phyloP scores from a whole-genome alignment of 2,113 vertebrate genomes.

The Datnioides undecimradiatus region DNA sequence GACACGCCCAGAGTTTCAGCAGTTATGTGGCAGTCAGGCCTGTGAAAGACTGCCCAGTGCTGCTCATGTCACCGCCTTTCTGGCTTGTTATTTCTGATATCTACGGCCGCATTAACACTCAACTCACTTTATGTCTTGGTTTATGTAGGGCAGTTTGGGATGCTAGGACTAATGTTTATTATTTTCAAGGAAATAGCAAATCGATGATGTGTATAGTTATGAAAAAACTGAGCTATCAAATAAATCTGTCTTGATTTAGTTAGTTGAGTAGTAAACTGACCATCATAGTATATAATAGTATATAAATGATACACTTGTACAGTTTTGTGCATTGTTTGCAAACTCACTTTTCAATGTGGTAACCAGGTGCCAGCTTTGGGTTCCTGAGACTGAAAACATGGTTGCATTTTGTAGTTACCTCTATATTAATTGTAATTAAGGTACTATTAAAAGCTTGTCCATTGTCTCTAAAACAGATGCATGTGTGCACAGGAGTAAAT shows the following conservation, averaged over 20 bases:
- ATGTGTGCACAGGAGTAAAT: too few species aligned
- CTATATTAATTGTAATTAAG: too few species aligned
- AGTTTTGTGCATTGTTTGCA: too few species aligned
- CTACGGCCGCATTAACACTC: background rate
- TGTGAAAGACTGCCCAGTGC: slow-evolving; percentile 45
- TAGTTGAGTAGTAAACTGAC: background rate
- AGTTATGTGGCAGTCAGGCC: slow-evolving; percentile 61
- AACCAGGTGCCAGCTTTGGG: too few species aligned
- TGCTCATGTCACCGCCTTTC: slow-evolving; percentile 45
- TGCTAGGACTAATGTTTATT: background rate
- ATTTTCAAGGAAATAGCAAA: background rate
- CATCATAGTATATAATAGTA: background rate
- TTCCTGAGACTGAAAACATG: too few species aligned
- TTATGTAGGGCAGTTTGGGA: background rate
- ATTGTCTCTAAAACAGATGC: too few species aligned
- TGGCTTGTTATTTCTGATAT: background rate
- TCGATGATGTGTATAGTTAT: background rate
- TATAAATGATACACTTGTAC: background rate
- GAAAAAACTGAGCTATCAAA: background rate
- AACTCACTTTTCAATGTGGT: too few species aligned
- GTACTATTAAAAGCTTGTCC: too few species aligned
- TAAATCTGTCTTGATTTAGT: background rate
- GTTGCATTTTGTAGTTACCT: too few species aligned
- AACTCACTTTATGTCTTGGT: background rate
- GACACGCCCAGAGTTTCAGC: slow-evolving; percentile 78